Evolutionary conservation across 1,140 invertebrate genomes (phyloP).

Genomic region (Achatina immaculata): DNA sequence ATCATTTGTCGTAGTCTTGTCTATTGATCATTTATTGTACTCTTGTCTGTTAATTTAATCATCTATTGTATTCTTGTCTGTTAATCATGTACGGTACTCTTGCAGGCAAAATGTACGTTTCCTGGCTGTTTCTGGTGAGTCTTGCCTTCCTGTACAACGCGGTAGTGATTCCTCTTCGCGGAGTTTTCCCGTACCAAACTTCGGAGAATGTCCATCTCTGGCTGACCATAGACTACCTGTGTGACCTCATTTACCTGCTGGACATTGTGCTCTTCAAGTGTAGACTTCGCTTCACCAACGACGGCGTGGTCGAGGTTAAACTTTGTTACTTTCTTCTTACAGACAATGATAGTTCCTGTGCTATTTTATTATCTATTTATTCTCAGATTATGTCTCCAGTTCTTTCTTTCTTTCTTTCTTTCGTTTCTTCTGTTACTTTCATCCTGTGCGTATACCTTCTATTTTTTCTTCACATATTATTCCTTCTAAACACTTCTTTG

Average conservation of each 20-base stretch:
- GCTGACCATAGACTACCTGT: constrained; percentile 84
- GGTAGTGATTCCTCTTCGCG: constrained; percentile 86
- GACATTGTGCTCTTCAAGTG: constrained; percentile 88
- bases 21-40: too few relatives aligned
- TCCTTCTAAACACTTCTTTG: too few relatives aligned
- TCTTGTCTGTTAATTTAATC: too few relatives aligned
- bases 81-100: too few relatives aligned
- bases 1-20: too few relatives aligned
- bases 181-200: constrained; percentile 77
- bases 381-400: neutral
- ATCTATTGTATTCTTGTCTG: too few relatives aligned
- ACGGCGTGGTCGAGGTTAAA: constrained; percentile 67
- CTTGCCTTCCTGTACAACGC: constrained; percentile 89
- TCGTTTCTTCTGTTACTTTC: too few relatives aligned
- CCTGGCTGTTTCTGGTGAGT: constrained; percentile 86
- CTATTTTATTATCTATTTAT: neutral
- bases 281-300: constrained; percentile 71
- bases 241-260: constrained; percentile 86
- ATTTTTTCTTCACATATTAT: too few relatives aligned
- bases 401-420: constrained; percentile 9
- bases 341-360: too few relatives aligned
- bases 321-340: neutral
- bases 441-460: too few relatives aligned
- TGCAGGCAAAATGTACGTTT: constrained; percentile 78
- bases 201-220: constrained; percentile 73